These are phyloP conservation scores for Chloroceryle aenea DNA, from an alignment of 2,113 vertebrate genomes.

Conservation along the genomic window DNA sequence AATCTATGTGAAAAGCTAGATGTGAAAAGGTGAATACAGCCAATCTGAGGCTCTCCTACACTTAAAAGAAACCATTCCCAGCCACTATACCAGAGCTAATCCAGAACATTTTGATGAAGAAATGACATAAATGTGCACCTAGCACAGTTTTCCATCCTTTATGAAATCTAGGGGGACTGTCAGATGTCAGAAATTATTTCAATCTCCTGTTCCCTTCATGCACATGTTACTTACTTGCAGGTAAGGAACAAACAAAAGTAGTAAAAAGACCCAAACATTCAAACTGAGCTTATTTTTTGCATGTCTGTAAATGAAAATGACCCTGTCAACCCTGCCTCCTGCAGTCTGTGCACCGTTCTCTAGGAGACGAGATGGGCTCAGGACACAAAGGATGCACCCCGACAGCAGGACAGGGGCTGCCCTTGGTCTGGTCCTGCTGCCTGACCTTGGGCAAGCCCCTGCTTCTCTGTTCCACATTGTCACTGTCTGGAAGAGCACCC, in stretches of 20 bases:
- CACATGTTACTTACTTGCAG: neutral
- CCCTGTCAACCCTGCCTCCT: neutral
- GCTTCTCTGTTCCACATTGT: neutral
- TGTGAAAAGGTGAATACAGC: neutral
- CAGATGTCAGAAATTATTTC: neutral
- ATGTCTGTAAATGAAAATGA: neutral
- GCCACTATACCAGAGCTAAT: neutral
- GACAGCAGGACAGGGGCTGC: rapidly evolving
- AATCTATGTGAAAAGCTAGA: neutral
- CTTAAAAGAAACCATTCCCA: neutral
- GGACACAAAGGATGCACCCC: neutral
- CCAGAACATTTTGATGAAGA: neutral
- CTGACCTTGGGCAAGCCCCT: neutral
- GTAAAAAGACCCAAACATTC: neutral
- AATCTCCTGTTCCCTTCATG: neutral
- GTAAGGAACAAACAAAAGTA: neutral
- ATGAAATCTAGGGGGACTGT: neutral
- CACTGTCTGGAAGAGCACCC: neutral
- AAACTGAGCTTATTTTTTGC: neutral
- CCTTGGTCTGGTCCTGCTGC: neutral
- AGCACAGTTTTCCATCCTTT: neutral
- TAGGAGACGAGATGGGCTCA: neutral
- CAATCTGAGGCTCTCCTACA: neutral
- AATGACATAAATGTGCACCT: neutral
- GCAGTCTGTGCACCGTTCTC: neutral